Base-by-base conservation (phyloP, 2,888 invertebrate genomes). In the Cordilura impudica region DNA sequence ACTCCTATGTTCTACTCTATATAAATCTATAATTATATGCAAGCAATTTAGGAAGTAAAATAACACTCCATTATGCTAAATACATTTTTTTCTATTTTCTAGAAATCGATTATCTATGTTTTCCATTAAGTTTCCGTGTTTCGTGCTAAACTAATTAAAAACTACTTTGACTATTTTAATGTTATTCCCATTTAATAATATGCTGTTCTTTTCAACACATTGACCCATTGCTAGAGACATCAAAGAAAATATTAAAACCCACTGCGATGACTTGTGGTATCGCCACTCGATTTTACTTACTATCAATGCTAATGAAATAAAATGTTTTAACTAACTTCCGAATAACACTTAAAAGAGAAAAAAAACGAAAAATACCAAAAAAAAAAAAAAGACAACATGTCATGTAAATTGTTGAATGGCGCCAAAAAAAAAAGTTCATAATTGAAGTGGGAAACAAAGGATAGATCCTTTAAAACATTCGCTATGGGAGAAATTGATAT, bases 371-470 rank as follows among this genome's bases (percentile, higher is more conserved):
- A 43, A 21, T 1, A 1, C 1, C 16, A 31, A 23, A 14, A 16
- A n/a, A 12, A 29, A 12, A 18, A 53, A 26, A 23, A 61, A 43
- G 53, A 74, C 66, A 74, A 71, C 49, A 74, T 71, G 67, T 75
- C 66, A 75, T 79, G 75, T 67, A 75, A 75, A 79, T 65, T 75
- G 56, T 53, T 67, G 63, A 56, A 54, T 45, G 14, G 51, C 16
- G 4, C 39, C 18, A 19, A 39, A 39, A 23, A 7, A 21, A 56
- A 47, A 76, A 70, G 58, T 56, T 45, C 67, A 79, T 79, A 72
- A 79, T 75, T 79, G 71, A 75, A 75, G 71, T 69, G 75, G 79
- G 79, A 79, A 75, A 75, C 75, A 45, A 72, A 67, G 67, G 51
- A 47, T 14, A 58, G 67, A 75, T 67, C 35, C 58, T 53, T 78